These are phyloP conservation scores for Solea senegalensis DNA, from an alignment of 2,113 vertebrate species.

Conservation along the genomic window DNA sequence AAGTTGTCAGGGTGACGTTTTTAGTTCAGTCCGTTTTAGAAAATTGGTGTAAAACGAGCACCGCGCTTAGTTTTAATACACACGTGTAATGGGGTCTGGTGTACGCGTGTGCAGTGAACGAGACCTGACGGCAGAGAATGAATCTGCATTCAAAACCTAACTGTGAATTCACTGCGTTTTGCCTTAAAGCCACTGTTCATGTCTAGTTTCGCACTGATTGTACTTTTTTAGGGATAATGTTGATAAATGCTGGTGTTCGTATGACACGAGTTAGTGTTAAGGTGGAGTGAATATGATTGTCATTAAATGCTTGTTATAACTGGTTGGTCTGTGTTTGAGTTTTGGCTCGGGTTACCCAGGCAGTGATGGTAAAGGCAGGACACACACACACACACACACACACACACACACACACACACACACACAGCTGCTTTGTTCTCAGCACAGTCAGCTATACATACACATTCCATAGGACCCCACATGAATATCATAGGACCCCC, in stretches of 20 bases:
- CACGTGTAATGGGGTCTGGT: neutral
- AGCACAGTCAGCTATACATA: constrained; percentile 21
- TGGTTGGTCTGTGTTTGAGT: neutral
- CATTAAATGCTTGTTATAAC: neutral
- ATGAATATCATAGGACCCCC: neutral
- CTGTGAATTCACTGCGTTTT: neutral
- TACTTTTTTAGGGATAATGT: no score
- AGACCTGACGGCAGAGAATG: neutral
- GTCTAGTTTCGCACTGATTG: no score
- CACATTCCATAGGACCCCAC: constrained; percentile 37
- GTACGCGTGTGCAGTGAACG: neutral
- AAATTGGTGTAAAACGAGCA: neutral
- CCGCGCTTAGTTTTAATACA: neutral
- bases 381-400: constrained; percentile 48
- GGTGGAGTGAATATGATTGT: neutral
- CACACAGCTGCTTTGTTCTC: constrained; percentile 70
- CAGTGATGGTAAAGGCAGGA: constrained; percentile 41
- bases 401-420: constrained; percentile 34
- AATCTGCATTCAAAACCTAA: neutral
- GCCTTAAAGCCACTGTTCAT: no score
- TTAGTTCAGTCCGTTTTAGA: neutral
- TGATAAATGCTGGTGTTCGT: neutral
- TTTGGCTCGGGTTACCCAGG: constrained; percentile 30
- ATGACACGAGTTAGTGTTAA: neutral
- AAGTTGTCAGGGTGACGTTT: neutral